A percentile compares a stretch with the other conserved stretches of the same genome.
These are phyloP conservation scores for Plecturocebus donacophilus DNA, from an alignment of 2,113 vertebrate species.

Conservation along the genomic window DNA sequence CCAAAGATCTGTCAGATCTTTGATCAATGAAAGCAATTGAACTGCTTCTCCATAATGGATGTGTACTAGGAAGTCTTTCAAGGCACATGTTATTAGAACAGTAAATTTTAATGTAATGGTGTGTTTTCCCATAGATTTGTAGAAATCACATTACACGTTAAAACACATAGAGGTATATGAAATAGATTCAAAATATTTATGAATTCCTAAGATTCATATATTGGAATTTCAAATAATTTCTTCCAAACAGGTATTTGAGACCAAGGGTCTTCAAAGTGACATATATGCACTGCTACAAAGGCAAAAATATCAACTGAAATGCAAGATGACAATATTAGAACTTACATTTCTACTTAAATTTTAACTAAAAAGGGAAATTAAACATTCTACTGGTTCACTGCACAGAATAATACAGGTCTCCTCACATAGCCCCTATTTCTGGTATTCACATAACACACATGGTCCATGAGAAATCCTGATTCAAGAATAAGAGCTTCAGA, in stretches of 20 bases:
- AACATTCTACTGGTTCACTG: not conserved
- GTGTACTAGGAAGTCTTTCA: not conserved
- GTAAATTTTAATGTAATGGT: not conserved
- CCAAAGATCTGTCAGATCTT: not conserved
- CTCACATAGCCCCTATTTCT: not conserved
- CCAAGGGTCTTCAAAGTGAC: not conserved
- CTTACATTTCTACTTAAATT: not conserved
- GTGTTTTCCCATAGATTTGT: not conserved
- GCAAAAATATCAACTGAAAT: not conserved
- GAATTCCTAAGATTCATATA: not conserved
- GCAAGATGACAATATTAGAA: not conserved
- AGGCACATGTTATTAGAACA: not conserved
- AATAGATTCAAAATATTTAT: not conserved
- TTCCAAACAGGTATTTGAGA: not conserved
- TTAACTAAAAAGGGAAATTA: not conserved
- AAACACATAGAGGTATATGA: not conserved
- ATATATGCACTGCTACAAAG: not conserved
- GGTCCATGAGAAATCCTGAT: not conserved
- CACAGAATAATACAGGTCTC: not conserved
- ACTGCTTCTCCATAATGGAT: not conserved
- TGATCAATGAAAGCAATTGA: not conserved
- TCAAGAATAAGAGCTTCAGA: not conserved
- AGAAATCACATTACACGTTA: not conserved
- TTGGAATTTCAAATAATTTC: slow-evolving; percentile 15
- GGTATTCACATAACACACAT: not conserved